Evolutionary conservation across 2,113 vertebrate genomes (phyloP).

Genomic region (Hoplias malabaricus): DNA sequence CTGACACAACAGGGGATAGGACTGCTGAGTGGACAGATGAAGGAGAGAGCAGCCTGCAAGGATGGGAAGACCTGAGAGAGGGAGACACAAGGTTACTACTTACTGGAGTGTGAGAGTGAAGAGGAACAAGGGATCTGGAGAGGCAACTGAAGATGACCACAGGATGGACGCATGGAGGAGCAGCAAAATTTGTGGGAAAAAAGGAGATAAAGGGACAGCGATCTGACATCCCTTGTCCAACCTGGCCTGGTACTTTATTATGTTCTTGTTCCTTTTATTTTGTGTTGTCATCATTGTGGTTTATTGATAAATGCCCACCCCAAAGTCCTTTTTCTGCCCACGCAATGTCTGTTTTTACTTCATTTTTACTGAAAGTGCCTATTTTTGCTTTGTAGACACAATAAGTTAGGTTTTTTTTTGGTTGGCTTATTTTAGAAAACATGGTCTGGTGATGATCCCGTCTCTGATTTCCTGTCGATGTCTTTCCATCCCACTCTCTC

Average conservation of each 20-base stretch:
- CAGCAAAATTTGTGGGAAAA: neutral
- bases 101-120: constrained; percentile 39
- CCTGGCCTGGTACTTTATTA: neutral
- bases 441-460: neutral
- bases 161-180: constrained; percentile 2
- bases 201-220: constrained; percentile 58
- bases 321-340: neutral
- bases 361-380: neutral
- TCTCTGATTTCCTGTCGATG: neutral
- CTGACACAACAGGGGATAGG: neutral
- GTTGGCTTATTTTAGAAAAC: neutral
- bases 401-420: neutral
- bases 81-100: constrained; percentile 37
- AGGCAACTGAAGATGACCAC: constrained; percentile 45
- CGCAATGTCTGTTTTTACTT: neutral
- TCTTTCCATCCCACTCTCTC: neutral
- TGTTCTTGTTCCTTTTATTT: neutral
- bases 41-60: constrained; percentile 55
- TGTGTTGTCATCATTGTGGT: neutral
- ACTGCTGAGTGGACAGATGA: constrained; percentile 61
- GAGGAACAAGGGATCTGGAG: constrained; percentile 55
- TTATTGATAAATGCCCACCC: neutral
- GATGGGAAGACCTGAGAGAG: constrained; percentile 62
- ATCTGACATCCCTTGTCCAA: constrained; percentile 16
- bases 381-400: neutral